phyloP scores from a whole-genome alignment of 2,113 vertebrate genomes.

The Addax nasomaculatus region DNA sequence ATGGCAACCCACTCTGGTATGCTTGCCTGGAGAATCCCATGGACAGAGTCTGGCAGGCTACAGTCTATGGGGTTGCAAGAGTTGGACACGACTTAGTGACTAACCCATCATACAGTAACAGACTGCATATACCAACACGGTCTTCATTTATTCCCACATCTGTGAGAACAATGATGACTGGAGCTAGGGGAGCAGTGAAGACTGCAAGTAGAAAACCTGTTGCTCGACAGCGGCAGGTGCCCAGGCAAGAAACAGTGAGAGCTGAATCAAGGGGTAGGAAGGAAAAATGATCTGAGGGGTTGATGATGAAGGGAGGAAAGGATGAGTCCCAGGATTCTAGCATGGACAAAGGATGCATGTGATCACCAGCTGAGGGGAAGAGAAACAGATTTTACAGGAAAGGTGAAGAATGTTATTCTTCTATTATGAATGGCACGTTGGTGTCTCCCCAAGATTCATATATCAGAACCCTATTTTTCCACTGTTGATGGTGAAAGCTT shows the following conservation, averaged over 20 bases:
- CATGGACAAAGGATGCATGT: neutral
- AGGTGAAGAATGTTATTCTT: neutral
- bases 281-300: neutral
- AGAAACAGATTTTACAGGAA: neutral
- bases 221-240: neutral
- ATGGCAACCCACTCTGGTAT: neutral
- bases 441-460: neutral
- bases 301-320: neutral
- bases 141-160: neutral
- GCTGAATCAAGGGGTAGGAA: neutral
- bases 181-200: neutral
- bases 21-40: neutral
- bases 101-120: neutral
- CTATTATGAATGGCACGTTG: neutral
- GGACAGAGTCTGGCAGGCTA: neutral
- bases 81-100: neutral
- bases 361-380: no score
- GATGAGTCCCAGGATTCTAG: neutral
- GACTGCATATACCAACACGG: fast-evolving
- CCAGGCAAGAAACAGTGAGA: neutral
- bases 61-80: neutral
- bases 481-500: neutral
- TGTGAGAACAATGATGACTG: neutral
- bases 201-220: neutral
- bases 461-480: neutral